Evolutionary conservation across 2,113 vertebrate species (phyloP).

Genomic region (Osmerus eperlanus): DNA sequence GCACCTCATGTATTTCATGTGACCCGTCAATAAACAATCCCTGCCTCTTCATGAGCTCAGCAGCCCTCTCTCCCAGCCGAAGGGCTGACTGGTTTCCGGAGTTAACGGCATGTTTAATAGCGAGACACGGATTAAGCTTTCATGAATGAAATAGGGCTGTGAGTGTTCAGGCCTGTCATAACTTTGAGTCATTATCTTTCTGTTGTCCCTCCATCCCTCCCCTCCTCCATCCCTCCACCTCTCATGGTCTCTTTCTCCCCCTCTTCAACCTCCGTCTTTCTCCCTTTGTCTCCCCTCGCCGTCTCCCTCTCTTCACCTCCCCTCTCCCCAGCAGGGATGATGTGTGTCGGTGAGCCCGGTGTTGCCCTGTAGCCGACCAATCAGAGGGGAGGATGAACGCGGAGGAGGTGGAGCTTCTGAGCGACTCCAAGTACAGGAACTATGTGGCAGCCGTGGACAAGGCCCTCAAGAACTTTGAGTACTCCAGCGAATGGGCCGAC

Average conservation of each 20-base stretch:
- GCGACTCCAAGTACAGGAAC: conserved; percentile 98
- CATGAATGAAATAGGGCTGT: too few species aligned
- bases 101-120: too few species aligned
- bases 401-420: conserved; percentile 94
- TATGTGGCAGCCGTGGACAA: conserved; percentile 98
- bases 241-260: too few species aligned
- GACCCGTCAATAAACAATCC: background rate
- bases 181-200: background rate
- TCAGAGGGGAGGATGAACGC: conserved; percentile 94
- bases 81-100: background rate
- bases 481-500: conserved; percentile 99
- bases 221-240: too few species aligned
- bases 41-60: background rate
- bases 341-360: conserved; percentile 77
- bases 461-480: conserved; percentile 98
- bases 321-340: conserved; percentile 73
- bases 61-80: background rate
- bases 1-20: background rate
- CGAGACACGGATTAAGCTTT: too few species aligned
- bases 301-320: background rate
- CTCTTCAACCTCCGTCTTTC: background rate
- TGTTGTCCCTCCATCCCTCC: background rate
- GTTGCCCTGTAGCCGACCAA: conserved; percentile 74
- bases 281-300: background rate
- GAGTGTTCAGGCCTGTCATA: background rate